Percentiles rank a stretch among this genome's conserved stretches.
Evolutionary conservation across 2,888 invertebrate species (phyloP).

Genomic region (Pandemis corylana): DNA sequence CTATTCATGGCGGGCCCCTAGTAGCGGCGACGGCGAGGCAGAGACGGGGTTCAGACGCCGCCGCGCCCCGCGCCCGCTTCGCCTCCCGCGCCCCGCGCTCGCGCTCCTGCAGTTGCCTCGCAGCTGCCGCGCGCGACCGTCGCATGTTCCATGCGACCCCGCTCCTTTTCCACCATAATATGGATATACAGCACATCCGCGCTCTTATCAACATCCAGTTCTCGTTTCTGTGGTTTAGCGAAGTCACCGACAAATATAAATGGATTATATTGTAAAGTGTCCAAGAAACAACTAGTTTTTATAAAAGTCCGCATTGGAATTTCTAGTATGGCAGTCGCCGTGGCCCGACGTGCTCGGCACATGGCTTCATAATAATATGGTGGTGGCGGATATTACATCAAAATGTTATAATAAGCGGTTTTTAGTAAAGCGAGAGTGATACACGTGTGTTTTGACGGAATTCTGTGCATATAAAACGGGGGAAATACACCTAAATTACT

Average conservation of each 20-base stretch:
- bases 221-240: slow-evolving; percentile 81
- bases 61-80: slow-evolving; percentile 52
- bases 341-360: slow-evolving; percentile 82
- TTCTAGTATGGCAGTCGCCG: slow-evolving; percentile 76
- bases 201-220: slow-evolving; percentile 80
- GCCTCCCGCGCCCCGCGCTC: slow-evolving; percentile 53
- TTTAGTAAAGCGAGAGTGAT: slow-evolving; percentile 65
- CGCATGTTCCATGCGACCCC: slow-evolving; percentile 80
- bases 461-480: slow-evolving; percentile 26
- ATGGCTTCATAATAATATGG: slow-evolving; percentile 79
- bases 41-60: slow-evolving; percentile 75
- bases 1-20: slow-evolving; percentile 64
- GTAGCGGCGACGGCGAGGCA: slow-evolving; percentile 50
- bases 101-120: slow-evolving; percentile 74
- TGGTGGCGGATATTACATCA: slow-evolving; percentile 74
- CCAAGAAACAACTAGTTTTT: slow-evolving; percentile 59
- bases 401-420: slow-evolving; percentile 59
- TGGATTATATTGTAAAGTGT: slow-evolving; percentile 85
- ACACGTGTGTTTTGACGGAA: slow-evolving; percentile 53
- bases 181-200: slow-evolving; percentile 83
- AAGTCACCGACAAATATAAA: slow-evolving; percentile 81
- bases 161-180: slow-evolving; percentile 75
- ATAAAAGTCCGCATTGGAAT: slow-evolving; percentile 82
- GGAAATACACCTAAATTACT: slow-evolving; percentile 24
- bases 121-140: slow-evolving; percentile 82